Evolutionary conservation across 2,888 invertebrate species (phyloP).

Genomic region (Tetragnatha montana): DNA sequence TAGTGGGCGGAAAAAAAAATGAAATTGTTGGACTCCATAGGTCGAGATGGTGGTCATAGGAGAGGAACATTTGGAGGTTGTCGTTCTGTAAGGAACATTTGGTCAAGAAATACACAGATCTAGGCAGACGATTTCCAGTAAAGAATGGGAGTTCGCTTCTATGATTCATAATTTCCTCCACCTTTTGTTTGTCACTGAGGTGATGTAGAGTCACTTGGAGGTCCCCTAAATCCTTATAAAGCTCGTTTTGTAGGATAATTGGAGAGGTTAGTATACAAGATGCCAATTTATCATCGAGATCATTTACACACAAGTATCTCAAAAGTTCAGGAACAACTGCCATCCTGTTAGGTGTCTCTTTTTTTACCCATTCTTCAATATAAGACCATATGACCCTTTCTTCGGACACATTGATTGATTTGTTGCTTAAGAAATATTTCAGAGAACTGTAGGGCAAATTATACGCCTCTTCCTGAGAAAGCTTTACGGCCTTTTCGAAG

Average conservation of each 20-base stretch:
- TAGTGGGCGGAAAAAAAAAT: neutral
- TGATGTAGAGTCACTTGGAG: too few species aligned
- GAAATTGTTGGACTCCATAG: neutral
- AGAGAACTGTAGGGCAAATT: constrained; percentile 9
- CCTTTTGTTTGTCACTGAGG: too few species aligned
- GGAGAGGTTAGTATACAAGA: constrained; percentile 3
- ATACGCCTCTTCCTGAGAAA: neutral
- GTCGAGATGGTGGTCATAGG: constrained; percentile 17
- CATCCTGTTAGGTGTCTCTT: neutral
- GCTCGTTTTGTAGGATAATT: constrained; percentile 6
- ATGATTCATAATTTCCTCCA: too few species aligned
- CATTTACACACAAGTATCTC: neutral
- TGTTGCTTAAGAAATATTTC: constrained; percentile 16
- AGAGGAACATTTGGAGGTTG: neutral
- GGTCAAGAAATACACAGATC: too few species aligned
- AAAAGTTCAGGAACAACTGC: constrained; percentile 9
- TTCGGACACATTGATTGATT: constrained; percentile 7
- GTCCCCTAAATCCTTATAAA: too few species aligned
- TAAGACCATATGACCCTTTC: constrained; percentile 1
- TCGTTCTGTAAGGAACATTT: too few species aligned
- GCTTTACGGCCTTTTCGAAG: constrained; percentile 12
- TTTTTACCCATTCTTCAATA: constrained; percentile 16
- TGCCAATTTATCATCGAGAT: too few species aligned
- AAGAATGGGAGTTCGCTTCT: too few species aligned
- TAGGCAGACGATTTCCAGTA: too few species aligned